A percentile compares a stretch with the other conserved stretches of the same genome.
Conservation (phyloP, 2,888 invertebrate genomes). For the Plusia festucae region DNA sequence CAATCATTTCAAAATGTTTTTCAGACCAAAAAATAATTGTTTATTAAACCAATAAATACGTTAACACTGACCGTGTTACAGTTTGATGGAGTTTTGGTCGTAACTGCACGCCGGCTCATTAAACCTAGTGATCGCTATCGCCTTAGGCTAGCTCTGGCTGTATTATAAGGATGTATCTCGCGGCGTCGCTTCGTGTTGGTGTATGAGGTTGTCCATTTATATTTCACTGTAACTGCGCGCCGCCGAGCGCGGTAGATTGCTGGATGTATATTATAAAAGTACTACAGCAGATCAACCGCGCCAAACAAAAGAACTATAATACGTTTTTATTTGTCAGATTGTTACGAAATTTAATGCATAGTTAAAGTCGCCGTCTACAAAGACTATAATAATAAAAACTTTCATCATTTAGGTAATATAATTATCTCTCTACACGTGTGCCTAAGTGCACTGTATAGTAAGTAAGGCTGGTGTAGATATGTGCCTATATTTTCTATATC, state of each 20-base stretch:
- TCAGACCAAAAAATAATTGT: neutral
- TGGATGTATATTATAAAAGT: neutral
- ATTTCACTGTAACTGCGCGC: neutral
- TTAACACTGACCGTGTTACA: neutral
- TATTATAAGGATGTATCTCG: neutral
- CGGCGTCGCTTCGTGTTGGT: neutral
- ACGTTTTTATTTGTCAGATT: neutral
- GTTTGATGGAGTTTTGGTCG: too few species aligned
- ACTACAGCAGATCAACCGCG: neutral
- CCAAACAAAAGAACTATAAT: neutral
- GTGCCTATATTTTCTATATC: neutral
- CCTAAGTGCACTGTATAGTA: too few species aligned
- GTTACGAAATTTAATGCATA: too few species aligned
- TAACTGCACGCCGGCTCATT: too few species aligned
- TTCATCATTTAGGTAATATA: too few species aligned
- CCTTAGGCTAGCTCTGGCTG: too few species aligned
- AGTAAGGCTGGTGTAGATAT: too few species aligned
- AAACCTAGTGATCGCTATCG: too few species aligned
- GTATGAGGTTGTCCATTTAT: neutral
- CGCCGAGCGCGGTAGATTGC: neutral
- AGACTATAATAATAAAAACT: too few species aligned
- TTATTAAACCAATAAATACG: neutral
- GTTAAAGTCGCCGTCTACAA: too few species aligned
- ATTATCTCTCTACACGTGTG: too few species aligned
- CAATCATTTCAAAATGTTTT: constrained; percentile 10